Evolutionary conservation across 2,797 vertebrate genomes (phyloP), one percentile per base, ranked within the genome.

Genomic region (Eulemur coronatus): DNA sequence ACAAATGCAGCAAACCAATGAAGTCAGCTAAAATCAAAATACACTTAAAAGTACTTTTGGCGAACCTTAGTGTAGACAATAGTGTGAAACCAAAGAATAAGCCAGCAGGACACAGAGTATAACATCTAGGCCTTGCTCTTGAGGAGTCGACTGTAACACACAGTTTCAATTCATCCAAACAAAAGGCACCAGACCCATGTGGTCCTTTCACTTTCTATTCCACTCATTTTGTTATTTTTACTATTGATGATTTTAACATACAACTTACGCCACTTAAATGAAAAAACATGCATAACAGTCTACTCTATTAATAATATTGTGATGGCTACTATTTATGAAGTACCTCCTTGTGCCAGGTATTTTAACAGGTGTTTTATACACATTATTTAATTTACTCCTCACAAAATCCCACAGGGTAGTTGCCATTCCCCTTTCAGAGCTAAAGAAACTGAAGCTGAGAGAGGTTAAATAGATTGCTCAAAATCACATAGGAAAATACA

Each of bases 371-470:
- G 33, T 17, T 95, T 96, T 63, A 72, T 2, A 30, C 35, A 59
- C n/a, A 46, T 91, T 65, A 70, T 48, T 96, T 96, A 78, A 75
- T 52, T 89, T 41, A 94, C 75, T 78, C 18, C 30, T 90, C 87
- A 96, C n/a, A 81, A 94, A 93, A 76, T 18, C 30, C 22, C 75
- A 67, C 41, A 50, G 15, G 91, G 48, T 30, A 43, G 13, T 28
- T 72, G n/a, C 13, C 50, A 70, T 46, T 96, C 35, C 11, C 50
- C 7, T 50, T 90, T 63, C 43, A 88, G 28, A 88, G 28, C 12
- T 52, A 48, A 92, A 95, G 61, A 95, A 92, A 69, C 18, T 24
- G 87, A 75, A 91, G 18, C 14, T 20, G 8, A 92, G 33, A 95
- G 41, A 84, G 26, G 24, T 67, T 79, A 76, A 76, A 78, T 50